Evolutionary conservation across 2,797 vertebrate genomes (phyloP).

Genomic region (Otus scops): DNA sequence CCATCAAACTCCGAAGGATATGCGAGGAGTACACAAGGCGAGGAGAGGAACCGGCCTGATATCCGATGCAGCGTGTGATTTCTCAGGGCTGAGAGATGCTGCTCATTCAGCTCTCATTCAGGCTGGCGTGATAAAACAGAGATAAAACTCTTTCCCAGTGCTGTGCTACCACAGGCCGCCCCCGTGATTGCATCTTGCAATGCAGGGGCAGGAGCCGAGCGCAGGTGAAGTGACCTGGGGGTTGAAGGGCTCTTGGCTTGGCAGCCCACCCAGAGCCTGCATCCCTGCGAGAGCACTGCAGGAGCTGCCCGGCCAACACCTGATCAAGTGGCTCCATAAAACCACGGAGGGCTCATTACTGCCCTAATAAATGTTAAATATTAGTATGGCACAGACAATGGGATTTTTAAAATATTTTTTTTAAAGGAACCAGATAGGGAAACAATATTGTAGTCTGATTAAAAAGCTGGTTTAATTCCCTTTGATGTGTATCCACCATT

Average conservation of each 20-base stretch:
- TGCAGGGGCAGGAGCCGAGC: neutral
- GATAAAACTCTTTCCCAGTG: neutral
- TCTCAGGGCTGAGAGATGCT: neutral
- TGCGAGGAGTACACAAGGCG: neutral
- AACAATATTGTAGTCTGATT: neutral
- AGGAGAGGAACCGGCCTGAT: neutral
- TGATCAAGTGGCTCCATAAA: neutral
- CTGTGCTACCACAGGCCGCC: neutral
- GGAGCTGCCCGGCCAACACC: neutral
- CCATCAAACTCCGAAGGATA: neutral
- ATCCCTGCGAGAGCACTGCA: fast-evolving
- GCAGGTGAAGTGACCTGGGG: fast-evolving
- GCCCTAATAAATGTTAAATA: neutral
- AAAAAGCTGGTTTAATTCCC: neutral
- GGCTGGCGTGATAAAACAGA: neutral
- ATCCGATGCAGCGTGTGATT: neutral
- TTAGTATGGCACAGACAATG: neutral
- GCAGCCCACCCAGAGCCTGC: neutral
- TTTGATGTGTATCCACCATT: slow-evolving; percentile 38
- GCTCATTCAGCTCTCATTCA: neutral
- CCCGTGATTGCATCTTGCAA: fast-evolving
- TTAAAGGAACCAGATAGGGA: neutral
- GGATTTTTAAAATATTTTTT: neutral
- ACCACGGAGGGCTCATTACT: neutral
- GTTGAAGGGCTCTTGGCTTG: neutral